These are phyloP conservation scores for Helarctos malayanus DNA, from an alignment of 2,797 vertebrate species.

Conservation along the genomic window DNA sequence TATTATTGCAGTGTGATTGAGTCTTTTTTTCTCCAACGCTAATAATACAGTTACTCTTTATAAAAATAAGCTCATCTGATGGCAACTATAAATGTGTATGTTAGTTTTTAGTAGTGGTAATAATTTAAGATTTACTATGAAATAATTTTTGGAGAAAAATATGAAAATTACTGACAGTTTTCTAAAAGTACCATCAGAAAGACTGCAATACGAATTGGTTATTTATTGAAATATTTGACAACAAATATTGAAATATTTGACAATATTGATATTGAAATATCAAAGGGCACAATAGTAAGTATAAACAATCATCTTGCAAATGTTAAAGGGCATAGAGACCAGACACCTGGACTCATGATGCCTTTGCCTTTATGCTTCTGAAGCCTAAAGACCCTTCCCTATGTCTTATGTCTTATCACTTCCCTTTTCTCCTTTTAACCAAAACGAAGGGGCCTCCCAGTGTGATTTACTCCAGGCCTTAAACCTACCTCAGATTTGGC, in stretches of 20 bases:
- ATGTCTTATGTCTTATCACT: conserved; percentile 40
- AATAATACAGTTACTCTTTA: conserved; percentile 11
- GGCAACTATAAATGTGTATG: neutral
- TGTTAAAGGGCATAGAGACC: neutral
- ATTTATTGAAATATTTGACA: neutral
- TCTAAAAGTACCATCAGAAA: conserved; percentile 50
- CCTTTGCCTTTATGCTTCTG: neutral
- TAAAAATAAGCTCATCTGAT: conserved; percentile 45
- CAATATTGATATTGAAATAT: too few species aligned
- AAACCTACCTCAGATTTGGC: conserved; percentile 69
- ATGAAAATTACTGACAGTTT: neutral
- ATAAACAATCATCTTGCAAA: neutral
- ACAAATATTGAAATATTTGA: neutral
- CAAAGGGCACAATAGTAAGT: neutral
- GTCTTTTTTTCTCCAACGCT: conserved; percentile 9
- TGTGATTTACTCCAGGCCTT: conserved; percentile 80
- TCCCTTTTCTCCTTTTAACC: conserved; percentile 48
- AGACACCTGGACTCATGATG: neutral
- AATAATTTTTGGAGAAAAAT: conserved; percentile 43
- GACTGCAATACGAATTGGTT: neutral
- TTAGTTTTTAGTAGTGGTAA: conserved; percentile 26
- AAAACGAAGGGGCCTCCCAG: neutral
- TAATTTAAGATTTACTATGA: conserved; percentile 37
- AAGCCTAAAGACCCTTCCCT: neutral
- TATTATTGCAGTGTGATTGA: neutral